Evolutionary conservation across 2,113 vertebrate genomes (phyloP).

Genomic region (Megaptera novaeangliae): DNA sequence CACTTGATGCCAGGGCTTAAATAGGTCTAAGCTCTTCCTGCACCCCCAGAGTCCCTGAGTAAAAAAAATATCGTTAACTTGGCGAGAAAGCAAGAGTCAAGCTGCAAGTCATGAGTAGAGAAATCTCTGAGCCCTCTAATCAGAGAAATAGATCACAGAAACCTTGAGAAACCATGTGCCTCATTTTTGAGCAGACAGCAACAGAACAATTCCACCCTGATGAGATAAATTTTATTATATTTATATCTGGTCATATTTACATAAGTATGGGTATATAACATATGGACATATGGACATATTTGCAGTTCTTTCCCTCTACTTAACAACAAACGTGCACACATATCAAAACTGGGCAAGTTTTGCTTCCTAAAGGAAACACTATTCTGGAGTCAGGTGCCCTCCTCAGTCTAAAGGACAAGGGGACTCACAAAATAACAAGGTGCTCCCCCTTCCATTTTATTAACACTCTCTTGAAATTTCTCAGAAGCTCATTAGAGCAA

Average conservation of each 20-base stretch:
- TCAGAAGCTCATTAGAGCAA: neutral
- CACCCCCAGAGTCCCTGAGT: neutral
- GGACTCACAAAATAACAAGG: neutral
- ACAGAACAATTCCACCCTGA: neutral
- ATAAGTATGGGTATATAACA: neutral
- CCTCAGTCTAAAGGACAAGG: neutral
- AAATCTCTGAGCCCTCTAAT: neutral
- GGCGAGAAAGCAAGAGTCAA: neutral
- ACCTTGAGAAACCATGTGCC: neutral
- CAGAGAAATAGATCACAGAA: neutral
- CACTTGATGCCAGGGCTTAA: neutral
- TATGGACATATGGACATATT: neutral
- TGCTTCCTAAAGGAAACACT: neutral
- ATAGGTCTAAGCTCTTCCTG: neutral
- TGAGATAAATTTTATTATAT: neutral
- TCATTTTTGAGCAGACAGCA: neutral
- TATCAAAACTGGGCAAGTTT: neutral
- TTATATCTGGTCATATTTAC: neutral
- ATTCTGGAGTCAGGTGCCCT: neutral
- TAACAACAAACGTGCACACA: rapidly evolving
- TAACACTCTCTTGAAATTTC: neutral
- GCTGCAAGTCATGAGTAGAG: neutral
- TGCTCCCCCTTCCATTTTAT: neutral
- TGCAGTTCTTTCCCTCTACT: neutral
- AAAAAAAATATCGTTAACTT: neutral